Evolutionary conservation across 2,888 invertebrate genomes (phyloP), one percentile per base, ranked within the genome.

Genomic region (Keiferia lycopersicella): DNA sequence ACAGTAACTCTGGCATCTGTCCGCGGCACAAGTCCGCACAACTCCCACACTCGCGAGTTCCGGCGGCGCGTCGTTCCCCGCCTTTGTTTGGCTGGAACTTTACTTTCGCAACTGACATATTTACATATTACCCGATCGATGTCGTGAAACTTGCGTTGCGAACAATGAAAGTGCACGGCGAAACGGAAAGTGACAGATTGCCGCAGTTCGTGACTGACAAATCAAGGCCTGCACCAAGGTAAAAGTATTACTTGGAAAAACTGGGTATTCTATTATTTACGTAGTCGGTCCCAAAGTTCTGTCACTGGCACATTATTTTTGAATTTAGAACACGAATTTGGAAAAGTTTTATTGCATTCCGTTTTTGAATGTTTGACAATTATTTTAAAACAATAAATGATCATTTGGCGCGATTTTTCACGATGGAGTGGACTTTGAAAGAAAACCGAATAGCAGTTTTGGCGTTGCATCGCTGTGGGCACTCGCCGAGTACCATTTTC

Each of bases 121-220:
- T 45, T 45, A 45, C 45, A n/a, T 45, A 45, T 45, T 45, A 16
- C 45, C 11, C 16, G 45, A 45, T 45, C 16, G 45, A 45, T 45
- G 45, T 45, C n/a, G 45, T 16, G 45, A 34, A 34, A 34, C 34
- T 34, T 34, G 6, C 34, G 34, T 34, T 34, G 6, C 34, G 34
- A 34, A 34, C 8, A 34, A 34, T 34, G 34, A n/a, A 45, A 45
- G 45, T 45, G 45, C 45, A 45, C 45, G 16, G n/a, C 45, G n/a
- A 41, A 41, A n/a, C 41, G 16, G 16, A 45, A 16, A 45, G 16
- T n/a, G 45, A 45, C 45, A 6, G 45, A 45, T 45, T 45, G 45
- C 45, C 45, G 45, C 45, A 45, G 45, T 45, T 45, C 45, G 45
- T 45, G 45, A 45, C 45, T 45, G 16, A 16, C 45, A 16, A 45